Evolutionary conservation across 1,140 invertebrate genomes (phyloP), one percentile per base, ranked within the genome.

Genomic region (Calliopsis andreniformis): DNA sequence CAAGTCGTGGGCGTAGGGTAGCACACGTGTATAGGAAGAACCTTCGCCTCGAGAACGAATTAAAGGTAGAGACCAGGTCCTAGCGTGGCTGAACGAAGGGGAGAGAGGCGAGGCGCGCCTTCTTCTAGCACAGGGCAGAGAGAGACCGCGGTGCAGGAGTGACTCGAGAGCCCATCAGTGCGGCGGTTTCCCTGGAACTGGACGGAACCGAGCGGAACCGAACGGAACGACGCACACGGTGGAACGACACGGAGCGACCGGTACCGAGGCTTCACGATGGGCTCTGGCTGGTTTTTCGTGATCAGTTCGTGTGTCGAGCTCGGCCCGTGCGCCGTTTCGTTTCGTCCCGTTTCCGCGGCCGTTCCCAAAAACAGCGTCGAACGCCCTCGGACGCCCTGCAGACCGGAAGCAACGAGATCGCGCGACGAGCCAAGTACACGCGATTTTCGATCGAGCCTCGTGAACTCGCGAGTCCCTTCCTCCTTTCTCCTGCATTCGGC

Each of bases 231-330:
- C 45, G 68, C 59, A 58, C 42, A 35, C 42, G 73, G 32, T 16
- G 73, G 58, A 79, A 86, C 83, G 84, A 86, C 80, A 82, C 51
- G 62, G 68, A 71, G 66, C 84, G 86, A 78, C 49, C 83, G 83
- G 56, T 55, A 71, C 51, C 80, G 85, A 87, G 63, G 75, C 79
- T 56, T 64, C 75, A 75, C 85, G 84, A 86, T 76, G 63, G 77
- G 77, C 76, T 64, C 71, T 70, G 61, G 28, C 73, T 71, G 63
- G 71, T 77, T 83, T 84, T 83, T 82, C 81, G 77, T 83, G 76
- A 63, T 83, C 82, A 84, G 82, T 84, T 77, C 63, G 81, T 76
- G 82, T 69, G 77, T n/a, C 71, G 82, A 81, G 77, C 78, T 84
- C 82, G 77, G 30, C 43, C 72, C 62, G 81, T 71, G 71, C 82